Percentiles rank a stretch among this genome's conserved stretches.
Evolutionary conservation across 2,113 vertebrate genomes (phyloP).

Genomic region (Poeciliopsis prolifica): DNA sequence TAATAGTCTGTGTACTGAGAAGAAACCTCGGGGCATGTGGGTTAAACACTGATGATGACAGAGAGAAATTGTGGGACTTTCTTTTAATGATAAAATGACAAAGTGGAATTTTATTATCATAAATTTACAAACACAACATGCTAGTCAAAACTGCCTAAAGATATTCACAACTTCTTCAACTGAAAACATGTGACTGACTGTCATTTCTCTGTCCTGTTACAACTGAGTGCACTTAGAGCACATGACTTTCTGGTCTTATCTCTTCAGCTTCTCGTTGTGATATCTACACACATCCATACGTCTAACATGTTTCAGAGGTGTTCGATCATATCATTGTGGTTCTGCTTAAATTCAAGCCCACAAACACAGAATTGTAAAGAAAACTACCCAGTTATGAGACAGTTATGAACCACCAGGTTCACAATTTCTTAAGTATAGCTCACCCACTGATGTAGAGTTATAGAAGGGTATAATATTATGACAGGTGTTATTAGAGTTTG

Average conservation of each 20-base stretch:
- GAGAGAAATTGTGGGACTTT: slow-evolving; percentile 1
- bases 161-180: slow-evolving; percentile 4
- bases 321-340: no score
- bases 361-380: no score
- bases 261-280: background rate
- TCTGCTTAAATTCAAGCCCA: no score
- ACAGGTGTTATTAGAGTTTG: background rate
- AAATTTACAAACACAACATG: background rate
- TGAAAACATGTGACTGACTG: slow-evolving; percentile 1
- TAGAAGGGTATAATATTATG: background rate
- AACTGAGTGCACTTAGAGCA: background rate
- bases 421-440: background rate
- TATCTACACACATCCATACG: background rate
- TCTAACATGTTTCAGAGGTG: background rate
- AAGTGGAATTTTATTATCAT: background rate
- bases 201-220: background rate
- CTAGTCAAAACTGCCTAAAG: slow-evolving; percentile 2
- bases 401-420: no score
- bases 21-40: slow-evolving; percentile 55
- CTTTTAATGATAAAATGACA: slow-evolving; percentile 11
- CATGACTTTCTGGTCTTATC: background rate
- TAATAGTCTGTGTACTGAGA: slow-evolving; percentile 61
- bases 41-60: slow-evolving; percentile 50
- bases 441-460: background rate
- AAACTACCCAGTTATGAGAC: no score